Evolutionary conservation across 2,888 invertebrate genomes (phyloP).

Genomic region (Timandra comae): DNA sequence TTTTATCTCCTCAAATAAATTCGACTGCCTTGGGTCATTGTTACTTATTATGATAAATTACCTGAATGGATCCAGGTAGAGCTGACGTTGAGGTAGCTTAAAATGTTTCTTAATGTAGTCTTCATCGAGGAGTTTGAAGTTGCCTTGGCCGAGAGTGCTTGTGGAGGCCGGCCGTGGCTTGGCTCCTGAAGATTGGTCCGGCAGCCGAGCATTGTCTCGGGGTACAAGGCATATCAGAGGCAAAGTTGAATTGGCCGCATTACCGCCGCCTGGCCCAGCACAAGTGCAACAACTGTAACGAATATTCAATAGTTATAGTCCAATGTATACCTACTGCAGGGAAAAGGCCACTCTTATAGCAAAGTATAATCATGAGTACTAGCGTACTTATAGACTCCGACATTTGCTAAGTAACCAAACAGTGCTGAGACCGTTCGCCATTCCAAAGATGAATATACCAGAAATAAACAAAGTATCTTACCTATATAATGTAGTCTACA

Average conservation of each 20-base stretch:
- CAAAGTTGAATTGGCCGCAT: conserved; percentile 29
- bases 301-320: neutral
- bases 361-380: too few relatives aligned
- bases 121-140: conserved; percentile 50
- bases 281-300: conserved; percentile 50
- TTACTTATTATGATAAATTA: too few relatives aligned
- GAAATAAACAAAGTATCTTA: too few relatives aligned
- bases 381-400: too few relatives aligned
- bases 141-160: conserved; percentile 18
- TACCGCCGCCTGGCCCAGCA: conserved; percentile 20
- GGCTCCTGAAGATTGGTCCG: conserved; percentile 9
- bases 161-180: conserved; percentile 21
- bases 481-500: too few relatives aligned
- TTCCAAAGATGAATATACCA: too few relatives aligned
- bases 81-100: conserved; percentile 47
- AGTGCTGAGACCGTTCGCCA: too few relatives aligned
- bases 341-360: too few relatives aligned
- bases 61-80: conserved; percentile 61
- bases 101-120: conserved; percentile 58
- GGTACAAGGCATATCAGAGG: conserved; percentile 64
- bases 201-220: conserved; percentile 29
- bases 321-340: too few relatives aligned
- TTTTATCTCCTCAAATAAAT: too few relatives aligned
- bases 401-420: too few relatives aligned
- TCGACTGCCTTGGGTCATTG: too few relatives aligned